Evolutionary conservation across 2,888 invertebrate species (phyloP), one percentile per base, ranked within the genome.

Genomic region (Epinotia demarniana): DNA sequence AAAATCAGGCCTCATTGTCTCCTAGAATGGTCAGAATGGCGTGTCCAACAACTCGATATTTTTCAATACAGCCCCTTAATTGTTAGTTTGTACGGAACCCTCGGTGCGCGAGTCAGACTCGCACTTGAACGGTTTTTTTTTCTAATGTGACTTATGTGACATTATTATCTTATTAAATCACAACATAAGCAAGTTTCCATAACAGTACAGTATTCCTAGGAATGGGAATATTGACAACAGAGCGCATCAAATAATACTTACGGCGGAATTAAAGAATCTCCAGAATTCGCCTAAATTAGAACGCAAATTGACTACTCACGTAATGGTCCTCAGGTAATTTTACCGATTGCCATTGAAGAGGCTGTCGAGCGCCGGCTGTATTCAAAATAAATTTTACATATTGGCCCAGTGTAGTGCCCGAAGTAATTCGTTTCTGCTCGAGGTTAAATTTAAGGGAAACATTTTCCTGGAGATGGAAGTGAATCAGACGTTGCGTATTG

Each of bases 321-420:
- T 78, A 80, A 79, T 79, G 79, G 80, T 78, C 69, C 70, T 77
- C 77, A 83, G 81, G 86, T 86, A 86, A 85, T 86, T 86, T 85
- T 84, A 82, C 83, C 80, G 80, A 88, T 85, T 80, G 79, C 77
- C 76, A 80, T 82, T 81, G 78, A 78, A 83, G 82, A 80, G 79
- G 78, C 23, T 70, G 68, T 19, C 73, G 46, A 73, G 62, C 62
- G 49, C 12, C 63, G 66, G 79, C 75, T 49, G 78, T 75, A 78
- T 80, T 80, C 78, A 79, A 77, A 82, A 77, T 80, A 77, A 73
- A 80, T 77, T 53, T 66, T 27, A 69, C 67, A 63, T 77, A 73
- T 70, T 71, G 62, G 61, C 75, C 63, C 57, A 6, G 16, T 64
- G 62, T 70, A 64, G 49, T 69, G 46, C 74, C 76, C 69, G 75